These are phyloP conservation scores for Slavum lentiscoides DNA, from an alignment of 2,888 invertebrate species.

Conservation along the genomic window DNA sequence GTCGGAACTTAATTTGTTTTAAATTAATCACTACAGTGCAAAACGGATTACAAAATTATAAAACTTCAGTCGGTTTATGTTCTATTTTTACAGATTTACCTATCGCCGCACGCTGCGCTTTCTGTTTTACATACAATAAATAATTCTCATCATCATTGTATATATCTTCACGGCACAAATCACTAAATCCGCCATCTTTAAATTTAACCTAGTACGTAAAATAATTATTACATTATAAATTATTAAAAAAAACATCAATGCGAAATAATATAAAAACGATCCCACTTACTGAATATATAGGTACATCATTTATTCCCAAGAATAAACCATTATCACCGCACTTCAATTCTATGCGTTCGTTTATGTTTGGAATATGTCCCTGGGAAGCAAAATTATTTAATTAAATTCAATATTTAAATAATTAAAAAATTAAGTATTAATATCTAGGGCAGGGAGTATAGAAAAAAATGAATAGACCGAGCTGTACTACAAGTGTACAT, in stretches of 20 bases:
- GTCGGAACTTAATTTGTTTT: not conserved
- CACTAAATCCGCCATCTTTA: not conserved
- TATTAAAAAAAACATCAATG: no score
- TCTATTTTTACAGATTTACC: not conserved
- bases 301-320: slow-evolving; percentile 10
- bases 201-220: slow-evolving; percentile 5
- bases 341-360: slow-evolving; percentile 2
- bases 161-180: not conserved
- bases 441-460: no score
- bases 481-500: no score
- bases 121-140: not conserved
- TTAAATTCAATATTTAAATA: not conserved
- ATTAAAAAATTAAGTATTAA: no score
- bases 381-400: slow-evolving; percentile 5
- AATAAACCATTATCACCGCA: slow-evolving; percentile 20
- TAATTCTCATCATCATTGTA: slow-evolving; percentile 1
- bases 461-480: no score
- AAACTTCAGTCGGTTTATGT: not conserved
- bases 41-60: not conserved
- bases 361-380: not conserved
- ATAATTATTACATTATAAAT: not conserved
- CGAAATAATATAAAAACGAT: not conserved
- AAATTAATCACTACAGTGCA: not conserved
- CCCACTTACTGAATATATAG: slow-evolving; percentile 5
- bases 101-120: not conserved